Conservation (phyloP, 2,113 vertebrate species). For the Alexandromys fortis region DNA sequence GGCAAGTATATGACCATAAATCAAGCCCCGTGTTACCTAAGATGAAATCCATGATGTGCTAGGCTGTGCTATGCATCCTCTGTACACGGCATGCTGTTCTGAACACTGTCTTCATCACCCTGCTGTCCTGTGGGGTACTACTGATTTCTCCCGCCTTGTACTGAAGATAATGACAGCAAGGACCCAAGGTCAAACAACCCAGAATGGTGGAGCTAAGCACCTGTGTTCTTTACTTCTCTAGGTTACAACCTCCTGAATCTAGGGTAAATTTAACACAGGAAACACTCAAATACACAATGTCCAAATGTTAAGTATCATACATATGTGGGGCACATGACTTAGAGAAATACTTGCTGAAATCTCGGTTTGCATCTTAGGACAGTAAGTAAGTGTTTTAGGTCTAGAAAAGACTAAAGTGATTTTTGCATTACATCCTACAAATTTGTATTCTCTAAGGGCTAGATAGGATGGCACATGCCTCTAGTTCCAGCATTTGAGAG, state of each 20-base stretch:
- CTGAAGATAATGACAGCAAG: not conserved
- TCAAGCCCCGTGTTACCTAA: not conserved
- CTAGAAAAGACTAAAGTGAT: constrained; percentile 14
- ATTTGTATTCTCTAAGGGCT: not conserved
- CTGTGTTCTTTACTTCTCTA: not conserved
- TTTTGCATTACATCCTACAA: constrained; percentile 26
- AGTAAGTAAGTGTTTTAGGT: not conserved
- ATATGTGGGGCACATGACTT: not conserved
- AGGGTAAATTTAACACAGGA: not conserved
- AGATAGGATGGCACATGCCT: not conserved
- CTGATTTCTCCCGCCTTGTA: not conserved
- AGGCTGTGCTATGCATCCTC: not conserved
- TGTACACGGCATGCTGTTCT: not conserved
- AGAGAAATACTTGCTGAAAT: constrained; percentile 38
- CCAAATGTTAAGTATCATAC: not conserved
- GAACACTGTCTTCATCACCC: not conserved
- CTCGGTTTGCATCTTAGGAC: not conserved
- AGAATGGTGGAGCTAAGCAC: not conserved
- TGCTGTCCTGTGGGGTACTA: not conserved
- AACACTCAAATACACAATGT: not conserved
- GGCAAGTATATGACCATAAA: not conserved
- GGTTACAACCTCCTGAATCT: not conserved
- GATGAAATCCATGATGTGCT: not conserved
- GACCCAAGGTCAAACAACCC: not conserved
- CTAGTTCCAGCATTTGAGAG: not conserved